Evolutionary conservation across 2,888 invertebrate species (phyloP), one percentile per base, ranked within the genome.

Genomic region (Mesoligia furuncula): DNA sequence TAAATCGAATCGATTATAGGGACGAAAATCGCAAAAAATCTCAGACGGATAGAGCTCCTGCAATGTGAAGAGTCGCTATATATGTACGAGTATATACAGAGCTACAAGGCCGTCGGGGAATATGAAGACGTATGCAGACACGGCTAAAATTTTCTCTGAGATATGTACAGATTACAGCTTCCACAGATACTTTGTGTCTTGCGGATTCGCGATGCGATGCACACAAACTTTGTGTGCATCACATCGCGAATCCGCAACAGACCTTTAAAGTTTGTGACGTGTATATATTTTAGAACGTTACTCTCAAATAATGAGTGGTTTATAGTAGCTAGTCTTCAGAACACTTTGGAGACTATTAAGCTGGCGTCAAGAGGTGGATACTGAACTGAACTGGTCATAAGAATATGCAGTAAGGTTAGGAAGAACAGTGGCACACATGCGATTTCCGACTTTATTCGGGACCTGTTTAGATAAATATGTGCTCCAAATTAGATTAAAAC

Each of bases 81-180:
- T 42, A 42, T 64, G 17, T 20, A 45, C 45, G 45, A 45, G 13
- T 45, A n/a, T 36, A 48, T 48, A 13, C 17, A 31, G 4, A 31
- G 15, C 15, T 20, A 42, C 36, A 54, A 4, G 71, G 80, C 42
- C 81, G 73, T 80, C 65, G 66, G 73, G 65, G 65, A 51, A 65
- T 65, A 59, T 72, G 48, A 57, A 73, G 73, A 73, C 51, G 51
- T 66, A 54, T 54, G 36, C 51, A 66, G 51, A 17, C 39, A 51
- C 20, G 31, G 70, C 51, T 27, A 54, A 70, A 31, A 51, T 42
- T 15, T 31, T 57, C 31, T 51, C 42, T n/a, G 31, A 65, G 20
- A 73, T 79, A 42, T 79, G 59, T 27, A 80, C n/a, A 65, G 48
- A 73, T 65, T 48, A 17, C 74, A 65, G 48, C 65, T 61, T 68